Evolutionary conservation across 30 jellyfish, hydroid and myxozoan genomes (phyloP), one percentile per base, ranked within the genome.

Genomic region (Chrysaora quinquecirrha): DNA sequence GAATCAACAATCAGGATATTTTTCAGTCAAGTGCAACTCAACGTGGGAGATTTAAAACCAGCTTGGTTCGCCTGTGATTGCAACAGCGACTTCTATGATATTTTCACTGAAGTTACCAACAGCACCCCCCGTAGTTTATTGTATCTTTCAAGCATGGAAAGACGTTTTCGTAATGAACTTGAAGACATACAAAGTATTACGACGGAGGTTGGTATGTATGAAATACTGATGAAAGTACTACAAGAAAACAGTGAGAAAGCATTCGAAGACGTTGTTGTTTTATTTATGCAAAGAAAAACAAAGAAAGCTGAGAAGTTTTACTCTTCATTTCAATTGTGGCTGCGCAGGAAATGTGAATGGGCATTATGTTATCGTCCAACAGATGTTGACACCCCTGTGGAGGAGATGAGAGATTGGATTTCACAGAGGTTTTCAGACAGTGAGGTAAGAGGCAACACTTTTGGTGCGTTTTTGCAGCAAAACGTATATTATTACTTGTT

Each of bases 41-140:
- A 63, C 25, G 48, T 63, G 2, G 75, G 75, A 7, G 47, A 27
- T 3, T 24, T 63, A 22, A 24, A 27, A 11, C 75, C 75, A 20
- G 75, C 75, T 3, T 63, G 75, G 75, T 63, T 63, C 12, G 49
- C 48, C 46, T 68, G 27, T 21, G 80, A 68, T 24, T 7, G 14
- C 30, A 34, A 6, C 56, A 34, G 16, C 12, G 27, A 30, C 56
- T 68, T 68, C 48, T 68, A 68, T 32, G 80, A 64, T 4, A 48
- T 33, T 12, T 68, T 68, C 48, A 23, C 63, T 10, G 80, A 52
- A 19, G 19, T 52, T 16, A 52, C 68, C 27, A 20, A 20, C 29
- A 16, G 29, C 68, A 52, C 4, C 19, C 68, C 68, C 6, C 68
- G 68, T 7, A 16, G 68, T 2, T 25, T 52, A 12, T 3, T 52